Evolutionary conservation across 2,888 invertebrate species (phyloP).

Genomic region (Rotaria magnacalcarata): DNA sequence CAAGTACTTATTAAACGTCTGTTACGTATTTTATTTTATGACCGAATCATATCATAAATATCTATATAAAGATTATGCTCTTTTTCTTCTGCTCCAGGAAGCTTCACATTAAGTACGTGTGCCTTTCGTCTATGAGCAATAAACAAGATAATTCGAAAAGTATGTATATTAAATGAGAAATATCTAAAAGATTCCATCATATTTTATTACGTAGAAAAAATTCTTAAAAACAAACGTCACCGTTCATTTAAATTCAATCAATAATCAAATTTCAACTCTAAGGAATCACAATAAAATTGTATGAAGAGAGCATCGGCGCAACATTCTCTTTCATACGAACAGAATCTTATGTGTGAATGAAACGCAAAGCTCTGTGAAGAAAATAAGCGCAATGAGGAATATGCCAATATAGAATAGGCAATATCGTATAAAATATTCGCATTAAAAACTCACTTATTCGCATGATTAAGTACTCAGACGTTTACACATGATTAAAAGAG

Average conservation of each 20-base stretch:
- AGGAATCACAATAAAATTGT: neutral
- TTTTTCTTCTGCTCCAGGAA: neutral
- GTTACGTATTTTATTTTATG: neutral
- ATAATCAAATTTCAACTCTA: neutral
- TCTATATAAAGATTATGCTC: neutral
- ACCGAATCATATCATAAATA: neutral
- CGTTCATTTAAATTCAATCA: neutral
- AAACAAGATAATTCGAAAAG: neutral
- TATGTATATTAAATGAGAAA: neutral
- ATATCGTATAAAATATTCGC: neutral
- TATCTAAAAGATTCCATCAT: too few relatives aligned
- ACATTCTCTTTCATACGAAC: neutral
- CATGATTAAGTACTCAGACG: neutral
- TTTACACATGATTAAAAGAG: neutral
- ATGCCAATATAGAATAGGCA: neutral
- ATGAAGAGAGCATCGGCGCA: neutral
- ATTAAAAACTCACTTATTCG: neutral
- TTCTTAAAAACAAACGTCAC: too few relatives aligned
- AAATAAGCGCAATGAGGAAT: too few relatives aligned
- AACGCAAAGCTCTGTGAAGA: too few relatives aligned
- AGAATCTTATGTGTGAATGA: too few relatives aligned
- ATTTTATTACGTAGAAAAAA: too few relatives aligned
- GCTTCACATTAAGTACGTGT: neutral
- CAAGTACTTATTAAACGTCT: neutral
- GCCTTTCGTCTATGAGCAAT: neutral